A percentile compares a stretch with the other conserved stretches of the same genome.
phyloP scores from a whole-genome alignment of 2,888 invertebrate genomes.

The Phyto melanocephala region DNA sequence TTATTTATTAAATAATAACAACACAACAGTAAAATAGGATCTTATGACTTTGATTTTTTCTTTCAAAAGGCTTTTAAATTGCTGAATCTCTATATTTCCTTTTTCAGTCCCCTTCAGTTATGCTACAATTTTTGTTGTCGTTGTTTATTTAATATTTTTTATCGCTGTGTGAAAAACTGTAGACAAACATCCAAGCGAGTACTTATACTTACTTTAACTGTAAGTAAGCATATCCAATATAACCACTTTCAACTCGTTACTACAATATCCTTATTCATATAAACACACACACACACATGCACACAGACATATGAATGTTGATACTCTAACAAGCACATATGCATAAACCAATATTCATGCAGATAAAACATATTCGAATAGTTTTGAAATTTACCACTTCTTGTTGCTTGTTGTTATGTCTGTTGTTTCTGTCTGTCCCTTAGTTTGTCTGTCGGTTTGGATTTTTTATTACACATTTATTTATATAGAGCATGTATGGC shows the following conservation, averaged over 20 bases:
- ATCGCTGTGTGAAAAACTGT: neutral
- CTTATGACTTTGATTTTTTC: no score
- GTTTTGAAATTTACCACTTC: constrained; percentile 48
- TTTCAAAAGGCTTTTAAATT: no score
- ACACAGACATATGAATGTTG: neutral
- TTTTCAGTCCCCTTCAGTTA: neutral
- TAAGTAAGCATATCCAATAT: constrained; percentile 63
- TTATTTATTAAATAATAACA: neutral
- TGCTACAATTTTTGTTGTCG: constrained; percentile 15
- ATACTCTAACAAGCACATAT: no score
- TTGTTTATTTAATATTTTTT: neutral
- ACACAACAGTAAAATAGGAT: no score
- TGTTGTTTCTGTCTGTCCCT: neutral
- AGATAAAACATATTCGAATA: constrained; percentile 40
- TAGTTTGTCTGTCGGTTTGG: neutral
- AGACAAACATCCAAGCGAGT: constrained; percentile 14
- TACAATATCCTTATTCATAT: constrained; percentile 42
- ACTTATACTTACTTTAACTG: constrained; percentile 44
- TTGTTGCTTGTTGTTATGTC: constrained; percentile 40
- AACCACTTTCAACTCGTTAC: constrained; percentile 62
- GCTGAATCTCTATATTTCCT: no score
- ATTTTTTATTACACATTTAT: constrained; percentile 17
- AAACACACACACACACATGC: neutral
- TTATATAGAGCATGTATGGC: neutral
- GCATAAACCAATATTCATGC: constrained; percentile 20